phyloP scores from a whole-genome alignment of 2,888 invertebrate species.

The Encarsia formosa region DNA sequence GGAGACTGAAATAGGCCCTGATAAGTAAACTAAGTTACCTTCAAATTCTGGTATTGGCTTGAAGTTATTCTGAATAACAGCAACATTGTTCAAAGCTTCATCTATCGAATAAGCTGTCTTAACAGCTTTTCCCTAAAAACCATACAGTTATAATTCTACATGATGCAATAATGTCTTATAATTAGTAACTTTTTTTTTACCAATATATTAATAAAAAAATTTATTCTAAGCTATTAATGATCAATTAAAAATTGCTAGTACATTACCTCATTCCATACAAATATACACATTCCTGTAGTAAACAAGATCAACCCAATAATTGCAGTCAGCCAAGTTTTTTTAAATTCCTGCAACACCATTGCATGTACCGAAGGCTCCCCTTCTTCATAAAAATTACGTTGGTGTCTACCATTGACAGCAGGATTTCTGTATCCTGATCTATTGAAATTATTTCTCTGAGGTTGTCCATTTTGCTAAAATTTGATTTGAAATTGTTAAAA shows the following conservation, averaged over 20 bases:
- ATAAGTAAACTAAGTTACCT: constrained; percentile 72
- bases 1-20: constrained; percentile 67
- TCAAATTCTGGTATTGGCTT: constrained; percentile 61
- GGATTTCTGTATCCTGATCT: constrained; percentile 12
- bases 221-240: background rate
- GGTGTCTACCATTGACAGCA: constrained; percentile 2
- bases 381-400: constrained; percentile 3
- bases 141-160: background rate
- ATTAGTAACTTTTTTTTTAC: background rate
- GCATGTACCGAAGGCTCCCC: constrained; percentile 9
- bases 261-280: constrained; percentile 83
- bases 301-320: constrained; percentile 66
- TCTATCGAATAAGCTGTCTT: constrained; percentile 74
- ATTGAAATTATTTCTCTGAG: constrained; percentile 5
- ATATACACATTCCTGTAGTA: constrained; percentile 63
- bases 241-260: background rate
- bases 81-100: constrained; percentile 65
- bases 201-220: background rate
- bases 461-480: constrained; percentile 18
- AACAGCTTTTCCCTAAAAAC: constrained; percentile 71
- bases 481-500: too few species aligned
- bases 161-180: background rate
- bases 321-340: constrained; percentile 69
- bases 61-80: constrained; percentile 53
- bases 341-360: constrained; percentile 55